Evolutionary conservation across 2,113 vertebrate genomes (phyloP), one percentile per base, ranked within the genome.

Genomic region (Megaptera novaeangliae): DNA sequence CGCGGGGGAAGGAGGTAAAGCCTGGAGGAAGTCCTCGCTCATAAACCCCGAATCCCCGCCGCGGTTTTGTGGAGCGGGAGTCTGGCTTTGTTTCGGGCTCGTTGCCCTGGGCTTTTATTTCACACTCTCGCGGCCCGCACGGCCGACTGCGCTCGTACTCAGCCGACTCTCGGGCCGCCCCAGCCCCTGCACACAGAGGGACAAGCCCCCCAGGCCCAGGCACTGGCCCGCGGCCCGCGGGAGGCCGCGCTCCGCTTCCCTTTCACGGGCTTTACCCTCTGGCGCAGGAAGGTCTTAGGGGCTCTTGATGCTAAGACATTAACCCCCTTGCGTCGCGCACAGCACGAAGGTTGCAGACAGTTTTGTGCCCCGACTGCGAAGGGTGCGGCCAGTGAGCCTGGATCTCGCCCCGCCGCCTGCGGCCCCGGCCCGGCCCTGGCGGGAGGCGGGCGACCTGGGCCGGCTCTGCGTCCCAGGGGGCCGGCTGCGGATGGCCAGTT

Each of bases 171-270:
- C 17, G 2, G 14, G 72, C 44, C 0, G 21, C 52, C 2, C 0
- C 59, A 9, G 72, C 3, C 59, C 68, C 3, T 8, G 55, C 68
- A 82, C 64, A 9, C 7, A 31, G 23, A 41, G 15, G 36, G 31
- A 61, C 29, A 25, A 34, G 1, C 10, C 27, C 17, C 17, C 4
- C 14, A 23, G 78, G 29, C 83, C 25, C 59, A 29, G 61, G 49
- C 17, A 34, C n/a, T 13, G 1, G 18, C 13, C 36, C 66, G 1
- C 9, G 1, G 25, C 2, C 13, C 4, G 3, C 25, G 2, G n/a
- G 69, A 63, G 39, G 80, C 36, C 52, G 31, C 11, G 34, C 17
- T n/a, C 13, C 68, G 29, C 4, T 11, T 34, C 3, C 25, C 0
- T 31, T 6, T 8, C 31, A 20, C 13, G 34, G 7, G 61, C 39